Percentiles rank a stretch among this genome's conserved stretches.
Evolutionary conservation across 2,113 vertebrate genomes (phyloP).

Genomic region (Hydropotes inermis): DNA sequence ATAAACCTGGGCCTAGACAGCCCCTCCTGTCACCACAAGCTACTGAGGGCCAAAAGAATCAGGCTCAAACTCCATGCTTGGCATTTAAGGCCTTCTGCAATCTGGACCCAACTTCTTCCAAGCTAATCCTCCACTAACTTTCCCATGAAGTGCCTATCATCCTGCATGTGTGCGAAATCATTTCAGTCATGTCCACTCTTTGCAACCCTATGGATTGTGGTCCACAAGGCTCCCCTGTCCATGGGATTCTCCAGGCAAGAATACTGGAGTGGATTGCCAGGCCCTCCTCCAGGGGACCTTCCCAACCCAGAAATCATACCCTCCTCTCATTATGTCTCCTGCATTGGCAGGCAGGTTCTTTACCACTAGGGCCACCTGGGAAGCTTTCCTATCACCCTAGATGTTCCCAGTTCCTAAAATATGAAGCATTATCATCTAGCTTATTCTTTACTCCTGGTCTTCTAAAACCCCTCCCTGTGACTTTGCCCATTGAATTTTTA

Average conservation of each 20-base stretch:
- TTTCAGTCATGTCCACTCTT: not conserved
- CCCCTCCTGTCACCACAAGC: not conserved
- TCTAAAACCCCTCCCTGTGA: not conserved
- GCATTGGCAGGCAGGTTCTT: not conserved
- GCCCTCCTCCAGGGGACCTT: not conserved
- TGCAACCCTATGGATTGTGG: not conserved
- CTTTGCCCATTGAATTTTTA: not conserved
- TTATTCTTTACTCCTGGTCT: not conserved
- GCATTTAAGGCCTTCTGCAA: not conserved
- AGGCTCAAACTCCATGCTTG: not conserved
- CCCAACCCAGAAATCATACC: not conserved
- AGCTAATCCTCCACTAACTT: not conserved
- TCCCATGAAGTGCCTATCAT: not conserved
- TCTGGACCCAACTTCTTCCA: not conserved
- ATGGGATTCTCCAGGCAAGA: not conserved
- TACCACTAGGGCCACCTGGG: not conserved
- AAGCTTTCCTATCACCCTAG: not conserved
- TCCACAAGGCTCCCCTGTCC: not conserved
- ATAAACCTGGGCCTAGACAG: not conserved
- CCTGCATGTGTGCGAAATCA: rapidly evolving
- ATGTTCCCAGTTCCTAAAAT: not conserved
- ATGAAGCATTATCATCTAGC: not conserved
- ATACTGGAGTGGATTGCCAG: not conserved
- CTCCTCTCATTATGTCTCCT: not conserved
- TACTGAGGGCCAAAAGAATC: not conserved